Evolutionary conservation across 2,113 vertebrate genomes (phyloP), one percentile per base, ranked within the genome.

Genomic region (Callaeas wilsoni): DNA sequence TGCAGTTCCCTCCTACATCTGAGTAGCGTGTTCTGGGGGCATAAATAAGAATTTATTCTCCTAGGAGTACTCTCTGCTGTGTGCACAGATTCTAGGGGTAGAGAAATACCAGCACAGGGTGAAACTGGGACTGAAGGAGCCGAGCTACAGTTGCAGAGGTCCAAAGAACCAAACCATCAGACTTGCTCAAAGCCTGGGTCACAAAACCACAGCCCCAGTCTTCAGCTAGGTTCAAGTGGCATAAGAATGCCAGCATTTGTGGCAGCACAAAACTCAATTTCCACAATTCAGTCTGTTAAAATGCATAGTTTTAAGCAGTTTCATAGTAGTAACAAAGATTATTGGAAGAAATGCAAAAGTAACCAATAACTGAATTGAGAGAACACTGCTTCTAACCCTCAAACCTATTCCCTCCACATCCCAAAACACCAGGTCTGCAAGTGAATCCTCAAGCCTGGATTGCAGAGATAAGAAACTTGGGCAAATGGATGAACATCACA

Each of bases 391-490:
- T 90, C 32, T 52, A 85, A 55, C 20, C 26, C 67, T 59, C 46
- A 68, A 53, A 82, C 55, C n/a, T 71, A 15, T 56, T 69, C 69
- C 63, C 87, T 52, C 73, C 33, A 35, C 49, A 69, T 44, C 50
- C 63, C 73, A 44, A 92, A 92, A 78, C 30, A 42, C 42, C 14
- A 53, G 14, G 47, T 69, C 71, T 86, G 44, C 53, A 67, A 60
- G 50, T 9, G 32, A 96, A 85, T 84, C 30, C 68, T 73, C 46
- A 16, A 92, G 93, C 69, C 97, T 96, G 96, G 95, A 96, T 94
- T 49, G 52, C 37, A 69, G 79, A 96, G 96, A 97, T 97, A 97
- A 97, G 93, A 64, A 94, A 96, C 65, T 82, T 79, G 65, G 53
- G 74, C 27, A 92, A 89, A 85, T 6, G 70, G 68, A 80, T 47